Base-by-base conservation (phyloP, 2,113 vertebrate genomes). In the Sinocyclocheilus rhinocerous region DNA sequence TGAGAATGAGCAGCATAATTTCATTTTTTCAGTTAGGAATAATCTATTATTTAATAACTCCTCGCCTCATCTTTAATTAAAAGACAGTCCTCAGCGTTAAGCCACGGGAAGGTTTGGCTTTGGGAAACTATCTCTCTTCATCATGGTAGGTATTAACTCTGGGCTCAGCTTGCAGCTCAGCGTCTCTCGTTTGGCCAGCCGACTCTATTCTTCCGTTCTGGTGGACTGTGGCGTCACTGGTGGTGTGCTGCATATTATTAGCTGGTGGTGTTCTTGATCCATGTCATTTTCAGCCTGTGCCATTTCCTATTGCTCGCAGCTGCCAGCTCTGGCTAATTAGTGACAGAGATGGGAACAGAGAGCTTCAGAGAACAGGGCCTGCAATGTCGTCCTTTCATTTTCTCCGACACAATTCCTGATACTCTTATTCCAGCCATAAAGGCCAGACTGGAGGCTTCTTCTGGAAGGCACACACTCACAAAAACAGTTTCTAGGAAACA, bases 301-400 rank as follows among this genome's bases (percentile, higher is more conserved):
- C 76, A 80, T 88, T 86, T 89, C 87, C 89, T 87, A 89, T 85
- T 67, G 87, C 86, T 80, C 90, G 57, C 6, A 85, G 85, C 87
- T 90, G 85, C 63, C 57, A 69, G 86, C 89, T 85, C 84, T 76
- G 36, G 59, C 88, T 89, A 88, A 91, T 91, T 90, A 91, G 86
- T 72, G 39, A 59, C 86, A 75, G 81, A 73, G 76, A 82, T 70
- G 24, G 80, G 20, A 82, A 82, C 42, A 67, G 16, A 48, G 78
- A 82, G 80, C 45, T 72, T 86, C 70, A 81, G 89, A 89, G 83
- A 65, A 86, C 57, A 50, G 55, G 78, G 69, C 26, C 39, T 59
- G 48, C 73, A 61, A 84, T 67, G 57, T 89, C 73, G 11, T 61
- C 4, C 55, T 61, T 29, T 82, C 18, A 52, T 83, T 83, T 76